phyloP scores from a whole-genome alignment of 2,113 vertebrate genomes.

The Apodemus speciosus region DNA sequence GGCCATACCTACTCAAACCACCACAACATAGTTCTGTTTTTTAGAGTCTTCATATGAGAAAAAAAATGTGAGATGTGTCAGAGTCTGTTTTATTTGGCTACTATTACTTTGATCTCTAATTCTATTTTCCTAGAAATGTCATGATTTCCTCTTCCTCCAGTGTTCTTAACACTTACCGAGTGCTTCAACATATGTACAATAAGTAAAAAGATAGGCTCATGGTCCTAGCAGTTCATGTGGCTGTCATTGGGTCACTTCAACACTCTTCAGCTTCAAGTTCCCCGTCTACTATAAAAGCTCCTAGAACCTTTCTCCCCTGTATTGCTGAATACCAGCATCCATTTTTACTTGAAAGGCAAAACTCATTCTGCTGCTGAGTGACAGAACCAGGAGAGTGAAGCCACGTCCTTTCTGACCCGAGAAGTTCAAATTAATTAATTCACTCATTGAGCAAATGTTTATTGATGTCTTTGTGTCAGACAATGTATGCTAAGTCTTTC shows the following conservation, averaged over 20 bases:
- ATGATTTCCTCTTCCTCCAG: neutral
- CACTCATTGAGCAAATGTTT: slow-evolving; percentile 69
- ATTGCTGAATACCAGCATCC: neutral
- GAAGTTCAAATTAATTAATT: slow-evolving; percentile 73
- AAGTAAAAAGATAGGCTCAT: neutral
- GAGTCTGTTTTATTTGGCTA: neutral
- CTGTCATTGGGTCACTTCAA: neutral
- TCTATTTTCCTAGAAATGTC: neutral
- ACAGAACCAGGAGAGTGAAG: slow-evolving; percentile 39
- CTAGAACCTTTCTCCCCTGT: neutral
- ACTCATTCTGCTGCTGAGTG: slow-evolving; percentile 30
- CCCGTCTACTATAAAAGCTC: neutral
- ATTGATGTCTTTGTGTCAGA: slow-evolving; percentile 54
- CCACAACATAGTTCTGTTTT: neutral
- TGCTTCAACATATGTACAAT: neutral
- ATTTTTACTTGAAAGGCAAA: slow-evolving; percentile 45
- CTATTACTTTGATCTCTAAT: neutral
- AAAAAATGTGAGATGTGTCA: neutral
- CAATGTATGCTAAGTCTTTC: slow-evolving; percentile 41
- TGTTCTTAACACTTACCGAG: neutral
- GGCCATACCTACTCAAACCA: neutral
- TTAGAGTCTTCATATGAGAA: neutral
- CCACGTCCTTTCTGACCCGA: slow-evolving; percentile 59
- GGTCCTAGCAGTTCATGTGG: neutral
- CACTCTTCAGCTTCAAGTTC: neutral